Evolutionary conservation across 2,888 invertebrate genomes (phyloP), one percentile per base, ranked within the genome.

Genomic region (Arctia plantaginis): DNA sequence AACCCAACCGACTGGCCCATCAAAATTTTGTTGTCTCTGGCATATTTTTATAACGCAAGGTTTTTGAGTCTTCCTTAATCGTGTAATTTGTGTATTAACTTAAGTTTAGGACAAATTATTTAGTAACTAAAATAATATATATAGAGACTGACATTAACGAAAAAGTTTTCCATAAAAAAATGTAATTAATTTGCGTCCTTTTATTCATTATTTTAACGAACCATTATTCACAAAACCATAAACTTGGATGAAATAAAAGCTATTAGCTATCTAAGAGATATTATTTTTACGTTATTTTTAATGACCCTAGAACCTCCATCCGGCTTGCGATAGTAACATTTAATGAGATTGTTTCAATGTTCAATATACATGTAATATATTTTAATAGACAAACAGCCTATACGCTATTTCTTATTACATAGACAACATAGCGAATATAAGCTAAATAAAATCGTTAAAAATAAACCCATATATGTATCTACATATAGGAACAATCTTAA

Each of bases 321-420:
- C 74, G 73, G 69, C 77, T 76, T 74, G 30, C 65, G 70, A 71
- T 75, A 62, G 67, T 79, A 69, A 80, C 69, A 35, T 75, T 84
- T 77, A 70, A 77, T 75, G 74, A 20, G 7, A 33, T 13, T 65
- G 74, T 75, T 76, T 59, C 13, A 27, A 27, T 13, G n/a, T 55
- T n/a, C n/a, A n/a, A 55, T 55, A n/a, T 13, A n/a, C 55, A 55
- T 30, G 47, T 67, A 65, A 73, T 74, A 75, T 80, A 51, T 51
- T 51, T 51, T n/a, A n/a, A 8, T 51, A 23, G 3, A 8, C n/a
- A 51, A 51, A n/a, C 23, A 8, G 51, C 20, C 20, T 51, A 51
- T 10, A n/a, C 10, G 51, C 8, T 51, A 3, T 51, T 10, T 51
- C 10, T n/a, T 13, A n/a, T 12, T 27, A 13, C 59, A 27, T 59